Evolutionary conservation across 2,113 vertebrate species (phyloP).

Genomic region (Semicossyphus pulcher): DNA sequence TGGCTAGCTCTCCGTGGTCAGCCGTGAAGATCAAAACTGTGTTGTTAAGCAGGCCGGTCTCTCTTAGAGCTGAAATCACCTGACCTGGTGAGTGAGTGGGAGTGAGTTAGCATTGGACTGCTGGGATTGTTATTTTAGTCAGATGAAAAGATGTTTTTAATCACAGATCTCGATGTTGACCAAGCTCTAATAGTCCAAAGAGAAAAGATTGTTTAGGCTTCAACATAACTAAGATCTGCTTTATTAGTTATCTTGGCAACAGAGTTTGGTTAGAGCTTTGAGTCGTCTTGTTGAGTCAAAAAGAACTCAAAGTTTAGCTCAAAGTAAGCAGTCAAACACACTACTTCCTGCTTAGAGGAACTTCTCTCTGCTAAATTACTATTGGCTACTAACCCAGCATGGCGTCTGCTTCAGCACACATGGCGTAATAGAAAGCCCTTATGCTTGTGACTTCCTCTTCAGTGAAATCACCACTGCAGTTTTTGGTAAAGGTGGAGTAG

Average conservation of each 20-base stretch:
- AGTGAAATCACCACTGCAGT: conserved; percentile 93
- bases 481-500: conserved; percentile 96
- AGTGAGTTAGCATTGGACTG: no score
- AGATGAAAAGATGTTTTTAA: neutral
- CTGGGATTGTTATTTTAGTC: neutral
- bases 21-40: conserved; percentile 92
- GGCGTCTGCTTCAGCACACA: conserved; percentile 96
- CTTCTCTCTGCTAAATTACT: neutral
- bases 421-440: conserved; percentile 94
- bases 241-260: neutral
- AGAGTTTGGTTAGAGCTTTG: neutral
- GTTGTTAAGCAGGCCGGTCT: conserved; percentile 84
- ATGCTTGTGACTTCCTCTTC: conserved; percentile 89
- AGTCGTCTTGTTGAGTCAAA: neutral
- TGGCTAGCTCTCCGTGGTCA: conserved; percentile 96
- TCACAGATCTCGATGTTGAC: no score
- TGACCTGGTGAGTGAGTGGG: conserved; percentile 82
- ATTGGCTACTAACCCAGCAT: conserved; percentile 89
- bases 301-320: no score
- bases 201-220: no score
- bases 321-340: neutral
- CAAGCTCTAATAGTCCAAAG: no score
- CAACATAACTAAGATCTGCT: no score
- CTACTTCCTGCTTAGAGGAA: neutral
- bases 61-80: conserved; percentile 87